phyloP scores from a whole-genome alignment of 2,113 vertebrate genomes.

The Axis porcinus region DNA sequence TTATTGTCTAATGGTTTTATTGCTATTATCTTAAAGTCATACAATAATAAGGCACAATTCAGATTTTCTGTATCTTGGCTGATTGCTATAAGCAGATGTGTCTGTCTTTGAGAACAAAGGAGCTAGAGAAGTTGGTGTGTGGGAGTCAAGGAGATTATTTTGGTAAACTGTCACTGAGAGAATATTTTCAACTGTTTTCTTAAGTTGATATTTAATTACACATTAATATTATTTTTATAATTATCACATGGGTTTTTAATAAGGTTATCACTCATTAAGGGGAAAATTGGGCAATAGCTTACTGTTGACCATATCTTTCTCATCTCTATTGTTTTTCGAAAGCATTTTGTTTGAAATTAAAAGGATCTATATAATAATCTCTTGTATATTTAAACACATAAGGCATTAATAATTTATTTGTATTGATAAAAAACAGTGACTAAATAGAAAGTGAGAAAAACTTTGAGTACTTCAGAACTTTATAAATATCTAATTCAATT shows the following conservation, averaged over 20 bases:
- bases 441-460: not conserved
- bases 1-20: slow-evolving; percentile 27
- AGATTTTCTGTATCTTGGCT: not conserved
- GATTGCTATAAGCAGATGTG: not conserved
- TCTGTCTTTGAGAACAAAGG: slow-evolving; percentile 22
- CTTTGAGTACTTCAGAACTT: not conserved
- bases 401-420: not conserved
- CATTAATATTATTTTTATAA: not conserved
- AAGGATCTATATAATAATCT: not conserved
- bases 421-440: not conserved
- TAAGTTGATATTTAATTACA: not conserved
- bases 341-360: not conserved
- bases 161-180: not conserved
- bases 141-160: not conserved
- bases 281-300: not conserved
- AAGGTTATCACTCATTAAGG: not conserved
- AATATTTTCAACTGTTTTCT: not conserved
- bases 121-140: not conserved
- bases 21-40: slow-evolving; percentile 41
- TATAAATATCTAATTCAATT: slow-evolving; percentile 2
- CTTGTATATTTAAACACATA: not conserved
- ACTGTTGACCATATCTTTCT: not conserved
- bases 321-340: not conserved
- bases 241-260: not conserved
- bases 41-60: not conserved